Percentiles rank a stretch among this genome's conserved stretches.
Evolutionary conservation across 2,888 invertebrate species (phyloP).

Genomic region (Cybosia mesomella): DNA sequence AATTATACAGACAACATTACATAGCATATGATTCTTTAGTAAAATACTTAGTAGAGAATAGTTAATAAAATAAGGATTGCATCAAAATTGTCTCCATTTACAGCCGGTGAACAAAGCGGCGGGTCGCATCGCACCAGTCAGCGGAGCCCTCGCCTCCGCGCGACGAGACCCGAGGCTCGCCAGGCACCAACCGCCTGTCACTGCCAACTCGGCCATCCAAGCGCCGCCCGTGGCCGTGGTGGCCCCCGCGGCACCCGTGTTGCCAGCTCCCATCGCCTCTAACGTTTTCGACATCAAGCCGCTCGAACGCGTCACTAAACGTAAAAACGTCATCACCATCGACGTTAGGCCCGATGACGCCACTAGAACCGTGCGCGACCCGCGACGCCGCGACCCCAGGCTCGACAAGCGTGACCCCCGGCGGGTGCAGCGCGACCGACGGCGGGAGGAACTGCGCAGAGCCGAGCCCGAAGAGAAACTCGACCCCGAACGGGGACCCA

Average conservation of each 20-base stretch:
- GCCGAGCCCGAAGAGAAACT: conserved; percentile 5
- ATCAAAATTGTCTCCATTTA: conserved; percentile 47
- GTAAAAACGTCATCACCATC: conserved; percentile 82
- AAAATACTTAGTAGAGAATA: neutral
- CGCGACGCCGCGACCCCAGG: conserved; percentile 56
- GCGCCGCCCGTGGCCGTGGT: conserved; percentile 52
- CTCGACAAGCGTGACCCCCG: conserved; percentile 51
- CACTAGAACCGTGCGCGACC: conserved; percentile 43
- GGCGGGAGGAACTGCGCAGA: conserved; percentile 20
- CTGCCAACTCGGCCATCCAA: conserved; percentile 19
- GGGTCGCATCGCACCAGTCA: conserved; percentile 76
- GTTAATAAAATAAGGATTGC: neutral
- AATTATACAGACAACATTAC: neutral
- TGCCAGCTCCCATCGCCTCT: conserved; percentile 64
- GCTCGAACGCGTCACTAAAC: conserved; percentile 75
- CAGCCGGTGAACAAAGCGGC: conserved; percentile 74
- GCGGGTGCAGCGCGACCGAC: conserved; percentile 31
- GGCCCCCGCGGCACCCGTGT: conserved; percentile 60
- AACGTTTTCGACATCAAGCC: conserved; percentile 84
- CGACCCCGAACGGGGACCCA: conserved; percentile 24
- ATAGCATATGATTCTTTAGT: neutral
- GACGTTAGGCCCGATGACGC: conserved; percentile 68
- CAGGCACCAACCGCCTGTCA: conserved; percentile 52
- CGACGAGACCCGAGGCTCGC: conserved; percentile 59
- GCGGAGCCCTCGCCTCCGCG: conserved; percentile 68